These are phyloP conservation scores for Drosophila athabasca DNA, from an alignment of 1,140 invertebrate genomes.

Conservation along the genomic window DNA sequence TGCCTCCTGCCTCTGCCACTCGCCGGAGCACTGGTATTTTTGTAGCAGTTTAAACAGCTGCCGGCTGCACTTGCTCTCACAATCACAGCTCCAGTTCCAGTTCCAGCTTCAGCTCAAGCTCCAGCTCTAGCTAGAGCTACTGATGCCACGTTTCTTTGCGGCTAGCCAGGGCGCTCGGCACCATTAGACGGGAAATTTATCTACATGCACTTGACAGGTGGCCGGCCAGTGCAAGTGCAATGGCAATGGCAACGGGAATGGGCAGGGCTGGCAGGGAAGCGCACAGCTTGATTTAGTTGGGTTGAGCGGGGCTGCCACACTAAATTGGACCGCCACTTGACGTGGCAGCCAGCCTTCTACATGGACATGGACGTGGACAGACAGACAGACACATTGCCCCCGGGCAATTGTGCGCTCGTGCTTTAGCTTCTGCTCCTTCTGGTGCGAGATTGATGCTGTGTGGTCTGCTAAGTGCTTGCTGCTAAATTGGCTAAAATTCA, in stretches of 20 bases:
- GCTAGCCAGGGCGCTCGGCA: slow-evolving; percentile 58
- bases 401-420: slow-evolving; percentile 56
- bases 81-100: slow-evolving; percentile 26
- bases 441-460: slow-evolving; percentile 12
- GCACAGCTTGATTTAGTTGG: slow-evolving; percentile 65
- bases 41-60: slow-evolving; percentile 69
- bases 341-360: slow-evolving; percentile 36
- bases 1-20: slow-evolving; percentile 14
- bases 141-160: slow-evolving; percentile 48
- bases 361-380: slow-evolving; percentile 2
- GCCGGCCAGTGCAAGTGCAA: slow-evolving; percentile 12
- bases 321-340: slow-evolving; percentile 71
- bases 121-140: slow-evolving; percentile 1
- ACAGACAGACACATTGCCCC: slow-evolving; percentile 34
- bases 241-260: neutral
- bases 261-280: slow-evolving; percentile 1
- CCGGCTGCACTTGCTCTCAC: slow-evolving; percentile 45
- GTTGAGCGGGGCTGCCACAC: slow-evolving; percentile 51
- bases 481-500: slow-evolving; percentile 76
- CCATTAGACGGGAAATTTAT: slow-evolving; percentile 75
- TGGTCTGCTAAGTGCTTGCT: slow-evolving; percentile 62
- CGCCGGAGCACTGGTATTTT: slow-evolving; percentile 49
- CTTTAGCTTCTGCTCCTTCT: too few species aligned
- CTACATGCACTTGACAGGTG: slow-evolving; percentile 79
- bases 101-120: slow-evolving; percentile 4